Evolutionary conservation across 2,888 invertebrate species (phyloP).

Genomic region (Hyalella azteca): DNA sequence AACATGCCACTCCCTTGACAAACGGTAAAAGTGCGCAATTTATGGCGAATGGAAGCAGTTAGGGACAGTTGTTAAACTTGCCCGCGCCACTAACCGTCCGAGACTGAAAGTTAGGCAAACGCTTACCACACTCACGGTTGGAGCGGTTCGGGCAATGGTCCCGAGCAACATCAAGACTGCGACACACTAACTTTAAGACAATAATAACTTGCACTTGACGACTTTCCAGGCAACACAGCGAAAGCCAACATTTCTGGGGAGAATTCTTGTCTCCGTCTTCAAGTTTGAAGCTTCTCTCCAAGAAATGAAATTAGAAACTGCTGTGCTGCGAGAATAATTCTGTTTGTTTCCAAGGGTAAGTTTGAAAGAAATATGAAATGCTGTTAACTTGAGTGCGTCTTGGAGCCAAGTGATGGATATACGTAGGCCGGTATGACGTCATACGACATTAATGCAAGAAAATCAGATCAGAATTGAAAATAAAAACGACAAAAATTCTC

Average conservation of each 20-base stretch:
- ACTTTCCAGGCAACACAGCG: not conserved
- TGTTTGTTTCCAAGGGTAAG: no score
- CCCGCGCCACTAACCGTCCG: not conserved
- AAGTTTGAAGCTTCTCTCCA: not conserved
- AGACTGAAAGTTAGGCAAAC: not conserved
- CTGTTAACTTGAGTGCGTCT: no score
- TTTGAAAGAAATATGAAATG: no score
- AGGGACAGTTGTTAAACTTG: conserved; percentile 11
- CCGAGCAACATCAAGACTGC: not conserved
- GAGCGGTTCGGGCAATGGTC: not conserved
- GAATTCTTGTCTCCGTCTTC: not conserved
- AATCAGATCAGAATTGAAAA: no score
- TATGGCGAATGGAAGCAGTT: conserved; percentile 24
- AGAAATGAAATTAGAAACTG: not conserved
- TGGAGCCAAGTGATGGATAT: no score
- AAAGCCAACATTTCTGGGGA: not conserved
- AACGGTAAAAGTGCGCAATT: conserved; percentile 18
- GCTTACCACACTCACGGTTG: no score
- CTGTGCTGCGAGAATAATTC: no score
- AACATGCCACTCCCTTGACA: not conserved
- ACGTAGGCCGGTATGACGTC: no score
- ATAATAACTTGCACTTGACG: not conserved
- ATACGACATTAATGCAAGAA: no score
- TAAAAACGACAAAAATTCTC: no score
- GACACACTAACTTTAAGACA: not conserved